Evolutionary conservation across 2,888 invertebrate species (phyloP), one percentile per base, ranked within the genome.

Genomic region (Hanleya hanleyi): DNA sequence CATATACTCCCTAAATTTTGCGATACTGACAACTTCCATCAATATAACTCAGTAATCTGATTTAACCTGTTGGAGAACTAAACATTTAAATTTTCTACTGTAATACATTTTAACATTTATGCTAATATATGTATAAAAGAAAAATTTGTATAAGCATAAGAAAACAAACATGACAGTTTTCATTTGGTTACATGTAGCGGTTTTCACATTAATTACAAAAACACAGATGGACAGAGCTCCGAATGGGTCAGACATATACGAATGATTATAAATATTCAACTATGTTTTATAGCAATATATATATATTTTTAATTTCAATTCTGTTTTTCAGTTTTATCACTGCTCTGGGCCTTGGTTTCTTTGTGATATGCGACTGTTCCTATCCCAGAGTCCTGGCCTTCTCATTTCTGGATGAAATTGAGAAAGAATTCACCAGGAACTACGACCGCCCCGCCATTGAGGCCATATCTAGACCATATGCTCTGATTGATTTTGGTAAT

Each of bases 401-500:
- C 81, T 90, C 91, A 74, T 92, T 91, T 81, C 84, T 92, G 15
- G 88, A 90, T 75, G 91, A 92, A 79, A 81, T 92, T 29, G 87
- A 88, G 84, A 89, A 86, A 77, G 91, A 91, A 77, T 92, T 92
- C 71, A 83, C 90, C 37, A 80, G 84, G 26, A 84, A 83, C 38
- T 91, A 90, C 83, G 89, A 89, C 51, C 80, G 84, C 47, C 79
- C 81, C 9, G 86, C 86, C 75, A 84, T 91, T 12, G 84, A 84
- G 67, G 81, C 84, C 65, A 88, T 88, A 22, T 84, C 88, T 61
- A 82, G 92, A 69, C 91, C 91, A 0, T 92, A 91, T 80, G 86
- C 88, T 57, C 90, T 91, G 73, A 91, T 91, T 71, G 90, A 91
- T 75, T 92, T 91, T 86, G 91, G 91, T 91, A 83, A 83, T n/a